Base-by-base conservation (phyloP, 2,888 invertebrate genomes). In the Ophioninae sp. region DNA sequence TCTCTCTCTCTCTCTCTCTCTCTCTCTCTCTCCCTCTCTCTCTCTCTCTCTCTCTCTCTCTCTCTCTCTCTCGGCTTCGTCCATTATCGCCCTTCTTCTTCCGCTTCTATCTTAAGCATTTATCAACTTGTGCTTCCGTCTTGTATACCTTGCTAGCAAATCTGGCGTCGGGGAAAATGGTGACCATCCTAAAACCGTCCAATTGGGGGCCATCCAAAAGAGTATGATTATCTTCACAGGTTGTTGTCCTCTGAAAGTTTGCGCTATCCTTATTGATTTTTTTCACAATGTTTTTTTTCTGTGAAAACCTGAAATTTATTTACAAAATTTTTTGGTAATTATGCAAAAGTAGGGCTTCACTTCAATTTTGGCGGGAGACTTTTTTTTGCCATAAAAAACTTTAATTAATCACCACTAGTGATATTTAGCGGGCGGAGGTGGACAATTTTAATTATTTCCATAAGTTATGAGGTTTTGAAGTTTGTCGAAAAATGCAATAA, bases 81-180 rank as follows among this genome's bases (percentile, higher is more conserved):
- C 30, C 30, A 30, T 30, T 30, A 30, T 30, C 30, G 30, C 30
- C 30, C 30, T 30, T 30, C 3, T 30, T 30, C 3, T 30, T 30
- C 30, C 7, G 20, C 86, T 87, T 86, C 90, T 90, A 90, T 91
- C 90, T 87, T 76, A 78, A 87, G 85, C 90, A 89, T 90, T 90
- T 90, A 89, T 90, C 89, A 21, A 13, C 56, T 69, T 23, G 0
- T 21, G n/a, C 6, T 61, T 44, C 44, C 21, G 10, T 88, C 87
- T 86, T 50, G 50, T 50, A 50, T 50, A 50, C 50, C 10, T 50
- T 13, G 50, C 10, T 5, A 13, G 10, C 50, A 50, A 50, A 50
- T 6, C 13, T 50, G 39, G 23, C 20, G 64, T 13, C 64, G 21
- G 39, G 57, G 39, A 39, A 37, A 13, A 74, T 41, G 7, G 56